Base-by-base conservation (phyloP, 2,797 vertebrate genomes). In the Hyperoplus immaculatus region DNA sequence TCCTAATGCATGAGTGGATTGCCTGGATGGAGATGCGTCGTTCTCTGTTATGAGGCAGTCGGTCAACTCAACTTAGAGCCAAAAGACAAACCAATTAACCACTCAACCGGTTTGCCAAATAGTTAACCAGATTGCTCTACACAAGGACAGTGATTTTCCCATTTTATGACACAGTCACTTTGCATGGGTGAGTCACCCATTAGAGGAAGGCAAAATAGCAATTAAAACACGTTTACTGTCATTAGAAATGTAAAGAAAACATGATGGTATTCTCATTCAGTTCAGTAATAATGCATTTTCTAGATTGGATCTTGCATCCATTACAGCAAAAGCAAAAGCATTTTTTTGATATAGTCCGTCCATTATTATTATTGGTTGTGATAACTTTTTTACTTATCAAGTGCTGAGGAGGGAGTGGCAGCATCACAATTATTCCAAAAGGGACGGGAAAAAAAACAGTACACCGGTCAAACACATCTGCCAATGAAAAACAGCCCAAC, bases 21-120 rank as follows among this genome's bases (percentile, higher is more conserved):
- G 70, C 42, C 47, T 68, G 65, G 57, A 82, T 58, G 63, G 68
- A 21, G 18, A 15, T 69, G 66, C 38, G 43, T 57, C 67, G 61
- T 43, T 6, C 21, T 75, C 50, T 47, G 56, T 56, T 41, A 29
- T n/a, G 51, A 58, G 41, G 46, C 41, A 39, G 57, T 15, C 61
- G 41, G 8, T 64, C 64, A 61, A 15, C 36, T 10, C 39, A 46
- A 42, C 55, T 64, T 45, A 60, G 39, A 57, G 18, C 9, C 41
- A 36, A 65, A 47, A 46, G 16, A 78, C 21, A 4, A 65, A 36
- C 21, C 1, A 3, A 56, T 49, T n/a, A 68, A 79, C 59, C 18
- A 36, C 5, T 39, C 43, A 47, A 62, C 21, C 13, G 6, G 6
- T 61, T 3, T 6, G 29, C 2, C 4, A 10, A 14, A 11, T 3